phyloP scores from a whole-genome alignment of 2,888 invertebrate genomes.

The Polyommatus icarus region DNA sequence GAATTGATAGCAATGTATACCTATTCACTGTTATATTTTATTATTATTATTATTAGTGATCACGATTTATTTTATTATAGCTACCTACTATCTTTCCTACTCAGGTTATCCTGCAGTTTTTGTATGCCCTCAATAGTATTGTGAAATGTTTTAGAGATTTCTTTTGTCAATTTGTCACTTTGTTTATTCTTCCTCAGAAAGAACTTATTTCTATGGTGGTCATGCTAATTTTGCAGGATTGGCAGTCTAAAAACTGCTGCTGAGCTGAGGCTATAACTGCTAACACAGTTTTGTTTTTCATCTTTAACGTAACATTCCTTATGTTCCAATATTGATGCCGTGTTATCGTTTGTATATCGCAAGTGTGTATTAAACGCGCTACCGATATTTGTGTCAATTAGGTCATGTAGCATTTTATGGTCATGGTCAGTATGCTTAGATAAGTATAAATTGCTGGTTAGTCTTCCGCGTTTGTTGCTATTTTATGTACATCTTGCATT shows the following conservation, averaged over 20 bases:
- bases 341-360: conserved; percentile 6
- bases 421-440: conserved; percentile 39
- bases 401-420: conserved; percentile 43
- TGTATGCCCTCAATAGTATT: no score
- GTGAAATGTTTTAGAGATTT: no score
- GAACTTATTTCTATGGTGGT: no score
- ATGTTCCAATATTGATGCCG: background rate
- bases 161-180: no score
- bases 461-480: conserved; percentile 24
- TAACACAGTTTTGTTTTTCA: background rate
- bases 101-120: no score
- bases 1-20: background rate
- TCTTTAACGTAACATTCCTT: background rate
- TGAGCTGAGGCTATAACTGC: background rate
- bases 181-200: no score
- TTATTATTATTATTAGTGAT: background rate
- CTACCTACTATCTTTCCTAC: background rate
- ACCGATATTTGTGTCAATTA: conserved; percentile 40
- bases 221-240: background rate
- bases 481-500: background rate
- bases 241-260: background rate
- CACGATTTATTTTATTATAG: background rate
- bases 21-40: background rate
- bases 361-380: conserved; percentile 31
- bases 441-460: conserved; percentile 20